Evolutionary conservation across 2,113 vertebrate genomes (phyloP).

Genomic region (Chrysemys picta): DNA sequence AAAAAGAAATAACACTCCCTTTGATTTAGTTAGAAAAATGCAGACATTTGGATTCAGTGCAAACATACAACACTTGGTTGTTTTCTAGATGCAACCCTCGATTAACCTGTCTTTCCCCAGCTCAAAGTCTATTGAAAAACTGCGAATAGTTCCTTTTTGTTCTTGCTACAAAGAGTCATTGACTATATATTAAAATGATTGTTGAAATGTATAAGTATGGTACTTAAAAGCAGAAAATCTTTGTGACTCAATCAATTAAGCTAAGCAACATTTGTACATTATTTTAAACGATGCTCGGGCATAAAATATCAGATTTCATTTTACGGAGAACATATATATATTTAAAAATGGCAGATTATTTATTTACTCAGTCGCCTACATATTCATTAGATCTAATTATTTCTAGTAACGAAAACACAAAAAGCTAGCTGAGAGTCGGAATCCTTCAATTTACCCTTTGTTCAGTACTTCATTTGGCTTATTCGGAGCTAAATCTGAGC

Average conservation of each 20-base stretch:
- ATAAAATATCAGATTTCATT: background rate
- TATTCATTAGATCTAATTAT: conserved; percentile 85
- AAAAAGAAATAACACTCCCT: conserved; percentile 90
- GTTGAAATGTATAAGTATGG: conserved; percentile 81
- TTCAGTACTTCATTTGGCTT: conserved; percentile 78
- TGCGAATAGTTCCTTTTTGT: conserved; percentile 85
- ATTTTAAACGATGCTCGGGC: conserved; percentile 59
- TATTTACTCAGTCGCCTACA: conserved; percentile 73
- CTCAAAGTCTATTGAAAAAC: conserved; percentile 86
- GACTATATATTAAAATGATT: conserved; percentile 88
- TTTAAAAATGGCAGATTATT: conserved; percentile 56
- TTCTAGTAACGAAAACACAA: conserved; percentile 83
- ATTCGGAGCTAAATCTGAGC: conserved; percentile 73
- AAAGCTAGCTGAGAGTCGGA: conserved; percentile 79
- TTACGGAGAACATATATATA: conserved; percentile 19
- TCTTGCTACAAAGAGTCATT: conserved; percentile 82
- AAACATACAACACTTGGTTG: conserved; percentile 91
- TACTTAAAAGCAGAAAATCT: conserved; percentile 80
- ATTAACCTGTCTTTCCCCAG: conserved; percentile 89
- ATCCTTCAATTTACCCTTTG: conserved; percentile 80
- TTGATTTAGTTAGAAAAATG: conserved; percentile 91
- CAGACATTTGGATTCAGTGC: conserved; percentile 90
- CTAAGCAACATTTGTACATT: conserved; percentile 76
- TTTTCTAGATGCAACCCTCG: conserved; percentile 87
- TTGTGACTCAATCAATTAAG: conserved; percentile 82